Evolutionary conservation across 2,797 vertebrate species (phyloP).

Genomic region (Schizothorax lantsangensis): DNA sequence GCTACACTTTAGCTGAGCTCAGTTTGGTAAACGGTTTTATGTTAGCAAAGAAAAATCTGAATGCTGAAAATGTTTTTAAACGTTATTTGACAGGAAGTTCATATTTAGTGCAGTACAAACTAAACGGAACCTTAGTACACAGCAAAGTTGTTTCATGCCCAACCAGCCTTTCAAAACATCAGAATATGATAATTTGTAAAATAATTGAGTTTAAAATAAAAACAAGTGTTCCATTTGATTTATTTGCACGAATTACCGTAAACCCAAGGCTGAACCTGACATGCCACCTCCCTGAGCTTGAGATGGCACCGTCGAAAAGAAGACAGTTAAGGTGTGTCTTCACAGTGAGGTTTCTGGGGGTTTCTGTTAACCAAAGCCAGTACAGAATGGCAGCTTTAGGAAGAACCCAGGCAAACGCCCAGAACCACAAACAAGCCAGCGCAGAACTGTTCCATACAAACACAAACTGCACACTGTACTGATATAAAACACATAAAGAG

Average conservation of each 20-base stretch:
- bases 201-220: background rate
- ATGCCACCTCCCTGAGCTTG: constrained; percentile 30
- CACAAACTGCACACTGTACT: constrained; percentile 65
- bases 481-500: constrained; percentile 76
- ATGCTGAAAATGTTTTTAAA: background rate
- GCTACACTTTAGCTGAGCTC: constrained; percentile 2
- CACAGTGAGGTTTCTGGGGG: constrained; percentile 74
- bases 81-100: constrained; percentile 8
- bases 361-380: constrained; percentile 72
- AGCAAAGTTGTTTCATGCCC: background rate
- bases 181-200: background rate
- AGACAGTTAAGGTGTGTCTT: constrained; percentile 78
- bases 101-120: background rate
- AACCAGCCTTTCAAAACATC: background rate
- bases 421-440: constrained; percentile 78
- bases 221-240: background rate
- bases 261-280: constrained; percentile 11
- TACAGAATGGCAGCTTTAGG: constrained; percentile 75
- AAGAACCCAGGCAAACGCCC: constrained; percentile 77
- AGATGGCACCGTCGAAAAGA: constrained; percentile 55
- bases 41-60: background rate
- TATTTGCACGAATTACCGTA: background rate
- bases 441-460: constrained; percentile 59
- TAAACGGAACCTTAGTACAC: background rate
- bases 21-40: background rate